These are phyloP conservation scores for Nyctalus aviator DNA, from an alignment of 2,797 vertebrate species.

Conservation along the genomic window DNA sequence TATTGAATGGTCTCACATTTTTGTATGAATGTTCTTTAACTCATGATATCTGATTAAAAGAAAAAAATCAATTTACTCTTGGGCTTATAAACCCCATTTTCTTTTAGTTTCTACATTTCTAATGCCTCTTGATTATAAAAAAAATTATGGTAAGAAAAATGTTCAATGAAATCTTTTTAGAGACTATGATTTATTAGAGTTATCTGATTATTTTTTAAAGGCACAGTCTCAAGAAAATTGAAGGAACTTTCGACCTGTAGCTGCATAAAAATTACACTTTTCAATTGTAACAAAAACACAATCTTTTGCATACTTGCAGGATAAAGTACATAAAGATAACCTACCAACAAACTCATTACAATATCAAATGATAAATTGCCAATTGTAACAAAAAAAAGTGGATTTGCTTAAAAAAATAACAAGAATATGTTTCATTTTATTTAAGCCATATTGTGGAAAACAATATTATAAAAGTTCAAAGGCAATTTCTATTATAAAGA, in stretches of 20 bases:
- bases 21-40: conserved; percentile 17
- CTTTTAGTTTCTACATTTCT: conserved; percentile 29
- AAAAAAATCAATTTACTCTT: conserved; percentile 17
- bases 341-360: conserved; percentile 10
- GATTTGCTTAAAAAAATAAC: conserved; percentile 42
- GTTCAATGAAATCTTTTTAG: conserved; percentile 44
- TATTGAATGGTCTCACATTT: background rate
- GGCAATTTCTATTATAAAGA: conserved; percentile 39
- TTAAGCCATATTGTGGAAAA: conserved; percentile 51
- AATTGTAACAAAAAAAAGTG: conserved; percentile 38
- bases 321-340: conserved; percentile 38
- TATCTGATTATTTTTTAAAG: conserved; percentile 53
- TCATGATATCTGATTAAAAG: background rate
- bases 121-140: conserved; percentile 26
- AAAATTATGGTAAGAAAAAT: conserved; percentile 39
- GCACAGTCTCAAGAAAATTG: background rate
- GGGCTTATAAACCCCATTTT: background rate
- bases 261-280: background rate
- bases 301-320: background rate
- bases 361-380: conserved; percentile 11
- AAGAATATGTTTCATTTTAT: conserved; percentile 49
- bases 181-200: background rate
- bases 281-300: conserved; percentile 34
- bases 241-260: conserved; percentile 19
- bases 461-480: background rate